Evolutionary conservation across 2,888 invertebrate species (phyloP).

Genomic region (Machimus rusticus): DNA sequence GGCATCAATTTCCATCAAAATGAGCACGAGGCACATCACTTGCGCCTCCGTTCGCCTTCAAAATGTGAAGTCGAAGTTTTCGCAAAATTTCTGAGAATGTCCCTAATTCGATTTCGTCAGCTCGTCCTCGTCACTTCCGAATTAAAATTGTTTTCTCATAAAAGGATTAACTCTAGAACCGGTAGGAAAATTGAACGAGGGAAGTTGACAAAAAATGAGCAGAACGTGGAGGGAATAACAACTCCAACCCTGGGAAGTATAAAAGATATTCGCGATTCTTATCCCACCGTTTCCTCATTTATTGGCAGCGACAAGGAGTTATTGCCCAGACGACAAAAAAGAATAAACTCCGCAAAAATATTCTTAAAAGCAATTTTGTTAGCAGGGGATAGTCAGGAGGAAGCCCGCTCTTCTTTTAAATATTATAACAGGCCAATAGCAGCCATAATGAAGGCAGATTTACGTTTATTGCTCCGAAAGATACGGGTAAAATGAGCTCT

Average conservation of each 20-base stretch:
- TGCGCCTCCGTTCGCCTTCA: not conserved
- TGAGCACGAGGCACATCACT: not conserved
- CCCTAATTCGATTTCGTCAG: not conserved
- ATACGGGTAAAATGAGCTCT: not conserved
- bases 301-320: not conserved
- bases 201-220: not conserved
- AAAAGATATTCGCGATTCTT: not conserved
- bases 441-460: conserved; percentile 18
- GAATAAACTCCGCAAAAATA: not conserved
- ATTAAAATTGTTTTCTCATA: not conserved
- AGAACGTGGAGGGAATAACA: not conserved
- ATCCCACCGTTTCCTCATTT: not conserved
- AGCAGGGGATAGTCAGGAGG: not conserved
- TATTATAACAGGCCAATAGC: not conserved
- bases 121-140: not conserved
- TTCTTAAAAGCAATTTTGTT: not conserved
- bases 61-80: not conserved
- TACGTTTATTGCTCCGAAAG: conserved; percentile 6
- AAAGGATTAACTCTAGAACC: not conserved
- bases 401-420: not conserved
- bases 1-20: not conserved
- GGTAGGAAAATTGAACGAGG: not conserved
- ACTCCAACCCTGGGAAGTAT: not conserved
- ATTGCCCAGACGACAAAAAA: not conserved
- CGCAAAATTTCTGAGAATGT: not conserved